Evolutionary conservation across 2,888 invertebrate species (phyloP).

Genomic region (Lymantria monacha): DNA sequence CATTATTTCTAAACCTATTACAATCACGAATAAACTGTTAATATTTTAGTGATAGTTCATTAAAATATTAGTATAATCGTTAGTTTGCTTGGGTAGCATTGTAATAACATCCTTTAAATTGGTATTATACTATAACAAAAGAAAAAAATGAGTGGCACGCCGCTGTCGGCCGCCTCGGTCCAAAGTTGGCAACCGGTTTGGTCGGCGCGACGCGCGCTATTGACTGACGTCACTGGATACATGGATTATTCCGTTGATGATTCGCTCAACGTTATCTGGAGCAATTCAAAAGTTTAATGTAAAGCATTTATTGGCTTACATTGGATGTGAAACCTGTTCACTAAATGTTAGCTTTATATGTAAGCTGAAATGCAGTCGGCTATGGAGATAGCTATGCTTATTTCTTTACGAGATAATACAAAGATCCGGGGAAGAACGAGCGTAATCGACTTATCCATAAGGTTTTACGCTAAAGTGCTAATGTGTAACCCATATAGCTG

Average conservation of each 20-base stretch:
- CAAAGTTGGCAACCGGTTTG: constrained; percentile 37
- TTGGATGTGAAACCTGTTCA: too few relatives aligned
- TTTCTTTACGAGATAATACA: too few relatives aligned
- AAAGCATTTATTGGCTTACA: too few relatives aligned
- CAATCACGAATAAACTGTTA: too few relatives aligned
- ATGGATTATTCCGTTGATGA: constrained; percentile 34
- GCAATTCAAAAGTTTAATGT: neutral
- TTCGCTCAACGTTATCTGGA: constrained; percentile 22
- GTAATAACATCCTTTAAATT: constrained; percentile 16
- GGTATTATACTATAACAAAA: constrained; percentile 29
- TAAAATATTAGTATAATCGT: constrained; percentile 9
- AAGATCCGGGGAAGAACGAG: too few relatives aligned
- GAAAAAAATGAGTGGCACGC: constrained; percentile 29
- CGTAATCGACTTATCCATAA: too few relatives aligned
- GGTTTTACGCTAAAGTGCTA: too few relatives aligned
- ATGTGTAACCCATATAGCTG: too few relatives aligned
- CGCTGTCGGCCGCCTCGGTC: constrained; percentile 9
- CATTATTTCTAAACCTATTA: too few relatives aligned
- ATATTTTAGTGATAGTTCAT: neutral
- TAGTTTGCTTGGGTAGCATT: constrained; percentile 7
- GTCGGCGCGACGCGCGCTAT: constrained; percentile 31
- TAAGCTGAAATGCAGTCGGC: too few relatives aligned
- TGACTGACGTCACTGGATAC: constrained; percentile 47
- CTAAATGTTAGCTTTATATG: too few relatives aligned
- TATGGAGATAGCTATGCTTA: too few relatives aligned